phyloP scores from a whole-genome alignment of 2,113 vertebrate genomes.

The Myrmecophaga tridactyla region DNA sequence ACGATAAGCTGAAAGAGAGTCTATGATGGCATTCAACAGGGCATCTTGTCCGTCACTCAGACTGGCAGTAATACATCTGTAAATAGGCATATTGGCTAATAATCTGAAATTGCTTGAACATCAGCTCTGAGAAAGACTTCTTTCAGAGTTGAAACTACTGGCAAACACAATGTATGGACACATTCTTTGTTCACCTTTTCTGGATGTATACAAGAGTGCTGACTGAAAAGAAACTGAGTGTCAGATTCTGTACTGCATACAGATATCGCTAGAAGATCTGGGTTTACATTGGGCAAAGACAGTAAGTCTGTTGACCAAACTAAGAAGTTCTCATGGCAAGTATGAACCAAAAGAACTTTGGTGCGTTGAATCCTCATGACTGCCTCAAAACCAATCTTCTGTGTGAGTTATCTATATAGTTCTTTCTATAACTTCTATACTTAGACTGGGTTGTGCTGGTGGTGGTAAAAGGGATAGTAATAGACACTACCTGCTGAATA shows the following conservation, averaged over 20 bases:
- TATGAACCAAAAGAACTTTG: too few species aligned
- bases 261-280: too few species aligned
- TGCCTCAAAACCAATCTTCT: constrained; percentile 98
- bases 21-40: constrained; percentile 93
- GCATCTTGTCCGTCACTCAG: constrained; percentile 95
- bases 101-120: constrained; percentile 94
- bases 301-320: too few species aligned
- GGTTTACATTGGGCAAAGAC: too few species aligned
- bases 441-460: constrained; percentile 93
- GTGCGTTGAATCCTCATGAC: constrained; percentile 99
- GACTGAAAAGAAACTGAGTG: too few species aligned
- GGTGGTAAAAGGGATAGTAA: constrained; percentile 96
- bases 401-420: constrained; percentile 93
- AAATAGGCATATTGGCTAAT: constrained; percentile 95
- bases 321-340: too few species aligned
- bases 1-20: constrained; percentile 91
- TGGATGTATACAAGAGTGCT: too few species aligned
- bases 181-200: constrained; percentile 97
- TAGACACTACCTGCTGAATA: constrained; percentile 96
- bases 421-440: constrained; percentile 94
- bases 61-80: constrained; percentile 91
- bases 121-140: constrained; percentile 96
- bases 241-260: too few species aligned
- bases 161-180: constrained; percentile 97
- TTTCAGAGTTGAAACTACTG: constrained; percentile 92